Conservation (phyloP, 1,140 invertebrate species). For the Brachionus sp. region DNA sequence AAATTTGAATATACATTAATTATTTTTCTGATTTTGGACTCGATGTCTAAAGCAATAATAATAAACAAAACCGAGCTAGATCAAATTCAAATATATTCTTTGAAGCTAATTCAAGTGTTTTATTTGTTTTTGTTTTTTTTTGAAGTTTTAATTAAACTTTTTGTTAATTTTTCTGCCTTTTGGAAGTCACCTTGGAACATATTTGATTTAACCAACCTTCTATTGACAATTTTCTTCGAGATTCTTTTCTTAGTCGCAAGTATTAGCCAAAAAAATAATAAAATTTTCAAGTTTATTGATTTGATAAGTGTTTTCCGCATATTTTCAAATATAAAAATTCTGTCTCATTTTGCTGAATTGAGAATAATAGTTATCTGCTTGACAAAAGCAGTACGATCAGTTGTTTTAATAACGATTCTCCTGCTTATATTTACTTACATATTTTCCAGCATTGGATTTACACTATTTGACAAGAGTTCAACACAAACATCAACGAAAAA, state of each 20-base stretch:
- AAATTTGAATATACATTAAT: constrained; percentile 12
- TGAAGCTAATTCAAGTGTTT: not conserved
- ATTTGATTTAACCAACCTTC: not conserved
- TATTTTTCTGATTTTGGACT: not conserved
- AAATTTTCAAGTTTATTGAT: not conserved
- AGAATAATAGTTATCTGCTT: constrained; percentile 32
- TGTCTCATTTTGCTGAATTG: constrained; percentile 3
- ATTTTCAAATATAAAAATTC: constrained; percentile 16
- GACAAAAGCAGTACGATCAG: constrained; percentile 18
- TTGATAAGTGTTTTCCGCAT: constrained; percentile 3
- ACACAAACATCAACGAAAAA: not conserved
- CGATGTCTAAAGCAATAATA: not conserved
- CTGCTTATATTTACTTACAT: constrained; percentile 13
- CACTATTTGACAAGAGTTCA: not conserved
- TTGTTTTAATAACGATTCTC: not conserved
- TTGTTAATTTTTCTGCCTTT: not conserved
- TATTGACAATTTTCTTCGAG: not conserved
- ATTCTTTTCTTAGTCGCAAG: not conserved
- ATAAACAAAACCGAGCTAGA: not conserved
- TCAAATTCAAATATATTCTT: not conserved
- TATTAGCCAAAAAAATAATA: not conserved
- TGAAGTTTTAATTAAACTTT: not conserved
- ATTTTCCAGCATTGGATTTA: constrained; percentile 16
- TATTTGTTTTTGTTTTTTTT: not conserved
- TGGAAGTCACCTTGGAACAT: constrained; percentile 14